phyloP scores from a whole-genome alignment of 2,797 vertebrate species.

The Melanogrammus aeglefinus region DNA sequence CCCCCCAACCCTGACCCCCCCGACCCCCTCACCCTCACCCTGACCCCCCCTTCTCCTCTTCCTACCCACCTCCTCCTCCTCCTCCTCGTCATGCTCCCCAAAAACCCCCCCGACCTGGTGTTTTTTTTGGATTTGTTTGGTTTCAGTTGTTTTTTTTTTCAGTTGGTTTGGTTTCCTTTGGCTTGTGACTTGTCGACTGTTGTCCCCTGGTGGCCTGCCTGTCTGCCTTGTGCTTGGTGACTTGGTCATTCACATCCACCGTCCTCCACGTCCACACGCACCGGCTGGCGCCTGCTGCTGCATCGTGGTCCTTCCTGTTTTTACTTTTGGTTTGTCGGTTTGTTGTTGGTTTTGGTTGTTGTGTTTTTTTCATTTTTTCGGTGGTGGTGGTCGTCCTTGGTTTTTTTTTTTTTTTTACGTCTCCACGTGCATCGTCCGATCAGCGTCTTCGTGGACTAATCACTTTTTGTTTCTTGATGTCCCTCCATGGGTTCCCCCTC shows the following conservation, averaged over 20 bases:
- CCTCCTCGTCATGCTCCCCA: conserved; percentile 24
- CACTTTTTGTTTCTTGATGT: conserved; percentile 46
- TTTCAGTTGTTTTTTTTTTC: conserved; percentile 35
- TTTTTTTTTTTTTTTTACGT: conserved; percentile 41
- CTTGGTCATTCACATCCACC: conserved; percentile 66
- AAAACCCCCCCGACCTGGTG: conserved; percentile 40
- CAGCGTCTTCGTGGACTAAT: conserved; percentile 49
- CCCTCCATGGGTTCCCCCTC: conserved; percentile 28
- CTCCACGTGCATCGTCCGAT: conserved; percentile 61
- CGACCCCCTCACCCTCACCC: conserved; percentile 29
- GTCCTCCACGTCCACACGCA: conserved; percentile 43
- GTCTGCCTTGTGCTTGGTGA: conserved; percentile 78
- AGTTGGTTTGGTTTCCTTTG: neutral
- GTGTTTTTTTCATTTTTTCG: conserved; percentile 44
- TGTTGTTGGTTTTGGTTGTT: conserved; percentile 62
- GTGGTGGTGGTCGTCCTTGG: conserved; percentile 52
- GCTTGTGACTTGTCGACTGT: conserved; percentile 49
- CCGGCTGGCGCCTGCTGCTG: conserved; percentile 57
- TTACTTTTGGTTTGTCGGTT: conserved; percentile 49
- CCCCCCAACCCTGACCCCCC: conserved; percentile 29
- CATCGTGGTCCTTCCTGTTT: conserved; percentile 61
- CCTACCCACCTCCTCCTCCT: conserved; percentile 33
- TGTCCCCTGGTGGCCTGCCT: conserved; percentile 73
- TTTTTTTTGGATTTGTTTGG: conserved; percentile 35
- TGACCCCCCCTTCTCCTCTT: conserved; percentile 14